phyloP scores from a whole-genome alignment of 2,797 vertebrate species.

The Amphiprion clarkii region DNA sequence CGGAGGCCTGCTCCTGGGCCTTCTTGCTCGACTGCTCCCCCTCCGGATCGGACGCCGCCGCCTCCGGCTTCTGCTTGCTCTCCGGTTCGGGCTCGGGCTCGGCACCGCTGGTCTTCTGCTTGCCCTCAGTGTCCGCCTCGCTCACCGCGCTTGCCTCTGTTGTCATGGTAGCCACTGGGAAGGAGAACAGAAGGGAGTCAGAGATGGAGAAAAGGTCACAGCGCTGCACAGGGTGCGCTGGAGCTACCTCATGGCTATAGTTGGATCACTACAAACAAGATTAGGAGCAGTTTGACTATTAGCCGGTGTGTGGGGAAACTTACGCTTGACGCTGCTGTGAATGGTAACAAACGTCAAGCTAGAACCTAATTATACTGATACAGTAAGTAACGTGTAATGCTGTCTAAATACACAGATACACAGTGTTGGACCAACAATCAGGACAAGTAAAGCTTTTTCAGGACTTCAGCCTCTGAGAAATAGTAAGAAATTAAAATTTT shows the following conservation, averaged over 20 bases:
- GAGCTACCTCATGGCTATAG: conserved; percentile 34
- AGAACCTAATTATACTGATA: neutral
- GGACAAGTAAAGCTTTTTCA: neutral
- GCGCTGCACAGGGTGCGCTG: conserved; percentile 26
- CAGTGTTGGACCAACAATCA: neutral
- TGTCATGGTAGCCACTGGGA: conserved; percentile 85
- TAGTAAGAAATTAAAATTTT: too few relatives aligned
- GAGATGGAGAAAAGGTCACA: conserved; percentile 71
- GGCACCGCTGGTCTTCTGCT: conserved; percentile 72
- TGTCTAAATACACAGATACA: too few relatives aligned
- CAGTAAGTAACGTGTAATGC: too few relatives aligned
- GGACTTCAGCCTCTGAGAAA: neutral
- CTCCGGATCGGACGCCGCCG: conserved; percentile 76
- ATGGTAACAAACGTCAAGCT: neutral
- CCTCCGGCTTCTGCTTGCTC: conserved; percentile 70
- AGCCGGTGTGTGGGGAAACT: conserved; percentile 31
- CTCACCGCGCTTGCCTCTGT: conserved; percentile 84
- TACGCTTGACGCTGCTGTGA: conserved; percentile 15
- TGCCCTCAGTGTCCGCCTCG: conserved; percentile 82
- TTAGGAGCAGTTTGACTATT: conserved; percentile 43
- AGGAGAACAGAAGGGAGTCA: conserved; percentile 69
- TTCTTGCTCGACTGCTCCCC: conserved; percentile 85
- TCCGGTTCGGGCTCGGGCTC: conserved; percentile 65
- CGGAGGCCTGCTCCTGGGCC: conserved; percentile 77
- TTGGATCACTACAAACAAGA: conserved; percentile 62